A percentile compares a stretch with the other conserved stretches of the same genome.
These are phyloP conservation scores for Drosophila borealis DNA, from an alignment of 2,888 invertebrate genomes.

Conservation along the genomic window DNA sequence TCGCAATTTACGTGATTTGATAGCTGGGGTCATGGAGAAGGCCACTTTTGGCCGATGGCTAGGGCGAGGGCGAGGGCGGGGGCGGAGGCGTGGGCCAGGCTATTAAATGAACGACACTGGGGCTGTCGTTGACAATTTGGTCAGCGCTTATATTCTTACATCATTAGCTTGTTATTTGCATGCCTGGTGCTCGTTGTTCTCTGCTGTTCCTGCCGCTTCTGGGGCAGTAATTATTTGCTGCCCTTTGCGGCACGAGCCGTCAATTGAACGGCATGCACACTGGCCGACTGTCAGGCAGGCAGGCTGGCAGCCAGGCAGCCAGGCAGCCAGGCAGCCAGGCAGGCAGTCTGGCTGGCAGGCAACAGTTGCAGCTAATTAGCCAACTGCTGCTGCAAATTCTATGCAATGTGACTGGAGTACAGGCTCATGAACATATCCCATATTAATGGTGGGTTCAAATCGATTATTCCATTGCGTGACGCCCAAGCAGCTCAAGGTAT, in stretches of 20 bases:
- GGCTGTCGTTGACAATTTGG: constrained; percentile 76
- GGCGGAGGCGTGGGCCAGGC: constrained; percentile 28
- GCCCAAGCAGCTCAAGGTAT: constrained; percentile 19
- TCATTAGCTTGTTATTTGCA: constrained; percentile 79
- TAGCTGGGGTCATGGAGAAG: not conserved
- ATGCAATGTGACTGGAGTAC: constrained; percentile 38
- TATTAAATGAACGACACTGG: constrained; percentile 40
- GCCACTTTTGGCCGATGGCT: not conserved
- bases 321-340: not conserved
- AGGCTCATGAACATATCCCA: constrained; percentile 32
- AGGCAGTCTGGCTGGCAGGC: constrained; percentile 25
- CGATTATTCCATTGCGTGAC: constrained; percentile 76
- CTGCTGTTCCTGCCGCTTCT: constrained; percentile 26
- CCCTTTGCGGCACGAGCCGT: constrained; percentile 71
- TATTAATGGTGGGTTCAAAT: constrained; percentile 74
- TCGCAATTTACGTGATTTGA: constrained; percentile 27
- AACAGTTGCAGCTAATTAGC: constrained; percentile 79
- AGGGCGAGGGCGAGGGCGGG: not conserved
- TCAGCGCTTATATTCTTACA: constrained; percentile 73
- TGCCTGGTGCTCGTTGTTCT: constrained; percentile 36
- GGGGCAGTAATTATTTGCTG: constrained; percentile 48
- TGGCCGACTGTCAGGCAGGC: constrained; percentile 15
- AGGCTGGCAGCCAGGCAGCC: constrained; percentile 1
- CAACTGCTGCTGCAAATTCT: constrained; percentile 71
- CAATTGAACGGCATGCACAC: constrained; percentile 50